Evolutionary conservation across 2,113 vertebrate genomes (phyloP).

Genomic region (Carollia perspicillata): DNA sequence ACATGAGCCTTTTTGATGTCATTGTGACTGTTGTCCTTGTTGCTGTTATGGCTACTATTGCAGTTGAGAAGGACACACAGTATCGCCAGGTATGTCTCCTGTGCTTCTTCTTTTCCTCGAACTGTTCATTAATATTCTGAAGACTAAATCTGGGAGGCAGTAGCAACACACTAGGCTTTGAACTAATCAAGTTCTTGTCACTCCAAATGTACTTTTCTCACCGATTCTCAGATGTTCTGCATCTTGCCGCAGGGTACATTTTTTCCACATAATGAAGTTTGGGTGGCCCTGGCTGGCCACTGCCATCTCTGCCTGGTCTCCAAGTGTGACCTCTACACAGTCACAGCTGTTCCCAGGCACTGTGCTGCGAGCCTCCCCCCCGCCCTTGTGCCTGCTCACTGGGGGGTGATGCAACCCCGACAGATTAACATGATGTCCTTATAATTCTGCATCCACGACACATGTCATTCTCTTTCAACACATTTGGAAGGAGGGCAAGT

Average conservation of each 20-base stretch:
- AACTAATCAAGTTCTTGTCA: constrained; percentile 60
- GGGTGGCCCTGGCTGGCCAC: not conserved
- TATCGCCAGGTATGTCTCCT: not conserved
- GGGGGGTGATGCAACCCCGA: constrained; percentile 63
- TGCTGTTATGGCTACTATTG: not conserved
- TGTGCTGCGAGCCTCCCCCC: constrained; percentile 48
- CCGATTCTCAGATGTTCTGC: constrained; percentile 69
- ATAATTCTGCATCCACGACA: constrained; percentile 70
- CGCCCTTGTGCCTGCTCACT: constrained; percentile 46
- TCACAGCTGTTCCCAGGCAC: constrained; percentile 65
- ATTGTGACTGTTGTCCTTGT: accelerated
- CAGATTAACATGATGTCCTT: constrained; percentile 79
- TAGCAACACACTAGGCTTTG: constrained; percentile 44
- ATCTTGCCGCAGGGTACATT: constrained; percentile 40
- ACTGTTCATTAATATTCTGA: constrained; percentile 57
- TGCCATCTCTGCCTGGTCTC: constrained; percentile 46
- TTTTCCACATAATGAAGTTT: constrained; percentile 64
- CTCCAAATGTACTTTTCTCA: constrained; percentile 73
- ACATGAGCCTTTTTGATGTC: accelerated
- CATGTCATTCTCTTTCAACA: constrained; percentile 82
- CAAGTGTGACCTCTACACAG: constrained; percentile 43
- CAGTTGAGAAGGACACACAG: not conserved
- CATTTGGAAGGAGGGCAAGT: constrained; percentile 82
- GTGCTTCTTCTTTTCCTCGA: not conserved
- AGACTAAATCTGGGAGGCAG: constrained; percentile 18